These are phyloP conservation scores for Gobio gobio DNA, from an alignment of 2,113 vertebrate species.

Conservation along the genomic window DNA sequence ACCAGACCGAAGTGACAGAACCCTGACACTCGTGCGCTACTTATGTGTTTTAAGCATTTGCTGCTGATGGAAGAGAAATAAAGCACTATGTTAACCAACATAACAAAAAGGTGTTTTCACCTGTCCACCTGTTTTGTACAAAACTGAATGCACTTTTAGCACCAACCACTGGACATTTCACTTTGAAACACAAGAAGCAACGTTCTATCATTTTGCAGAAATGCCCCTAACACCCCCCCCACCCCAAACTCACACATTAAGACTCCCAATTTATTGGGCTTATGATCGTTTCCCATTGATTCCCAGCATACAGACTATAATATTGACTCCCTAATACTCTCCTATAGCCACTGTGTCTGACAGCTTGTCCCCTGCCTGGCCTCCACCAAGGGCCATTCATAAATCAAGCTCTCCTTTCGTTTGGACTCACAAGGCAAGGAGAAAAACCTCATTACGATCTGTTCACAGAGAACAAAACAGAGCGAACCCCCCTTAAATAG, in stretches of 20 bases:
- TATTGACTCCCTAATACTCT: conserved; percentile 9
- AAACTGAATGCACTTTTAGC: too few relatives aligned
- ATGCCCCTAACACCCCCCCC: neutral
- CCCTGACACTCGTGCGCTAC: neutral
- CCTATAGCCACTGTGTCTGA: neutral
- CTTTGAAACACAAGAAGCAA: too few relatives aligned
- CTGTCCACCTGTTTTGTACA: too few relatives aligned
- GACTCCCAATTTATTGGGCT: neutral
- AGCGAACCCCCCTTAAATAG: conserved; percentile 25
- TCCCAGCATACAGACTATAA: neutral
- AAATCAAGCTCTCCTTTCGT: conserved; percentile 73
- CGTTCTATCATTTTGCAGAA: too few relatives aligned
- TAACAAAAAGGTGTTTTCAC: too few relatives aligned
- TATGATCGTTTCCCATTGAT: conserved; percentile 27
- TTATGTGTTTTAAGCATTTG: neutral
- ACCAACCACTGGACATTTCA: too few relatives aligned
- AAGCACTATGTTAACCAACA: too few relatives aligned
- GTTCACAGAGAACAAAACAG: conserved; percentile 72
- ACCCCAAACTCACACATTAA: neutral
- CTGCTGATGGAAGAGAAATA: neutral
- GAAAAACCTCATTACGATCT: conserved; percentile 78
- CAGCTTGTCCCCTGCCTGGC: conserved; percentile 64
- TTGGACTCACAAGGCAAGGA: conserved; percentile 76
- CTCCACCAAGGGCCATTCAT: conserved; percentile 69
- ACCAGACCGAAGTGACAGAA: too few relatives aligned